phyloP scores from a whole-genome alignment of 2,797 vertebrate species.

The Valencia hispanica region DNA sequence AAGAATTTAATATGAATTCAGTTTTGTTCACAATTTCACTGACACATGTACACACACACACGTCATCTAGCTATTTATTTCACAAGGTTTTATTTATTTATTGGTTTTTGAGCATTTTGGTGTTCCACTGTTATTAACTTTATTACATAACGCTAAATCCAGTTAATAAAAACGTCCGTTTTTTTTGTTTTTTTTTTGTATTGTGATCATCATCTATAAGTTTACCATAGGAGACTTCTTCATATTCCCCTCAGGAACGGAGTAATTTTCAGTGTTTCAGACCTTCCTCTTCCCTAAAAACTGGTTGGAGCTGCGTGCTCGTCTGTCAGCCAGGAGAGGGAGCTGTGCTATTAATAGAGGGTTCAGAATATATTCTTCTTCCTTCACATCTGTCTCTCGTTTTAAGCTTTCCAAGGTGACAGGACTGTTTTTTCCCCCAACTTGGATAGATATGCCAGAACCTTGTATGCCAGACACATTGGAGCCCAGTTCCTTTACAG shows the following conservation, averaged over 20 bases:
- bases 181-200: neutral
- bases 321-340: conserved; percentile 68
- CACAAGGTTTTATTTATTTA: no score
- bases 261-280: neutral
- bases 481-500: neutral
- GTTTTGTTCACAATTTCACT: no score
- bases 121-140: no score
- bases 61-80: no score
- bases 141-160: neutral
- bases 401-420: conserved; percentile 14
- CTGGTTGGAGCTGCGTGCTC: conserved; percentile 33
- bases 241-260: neutral
- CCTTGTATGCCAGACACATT: neutral
- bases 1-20: no score
- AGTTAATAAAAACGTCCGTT: neutral
- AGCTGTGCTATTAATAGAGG: conserved; percentile 66
- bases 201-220: neutral
- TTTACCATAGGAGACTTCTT: neutral
- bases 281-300: conserved; percentile 10
- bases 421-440: neutral
- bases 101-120: no score
- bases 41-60: no score
- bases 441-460: neutral
- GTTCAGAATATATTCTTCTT: neutral
- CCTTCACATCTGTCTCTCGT: neutral